These are phyloP conservation scores for Eulithis testata DNA, from an alignment of 2,888 invertebrate genomes.

Conservation along the genomic window DNA sequence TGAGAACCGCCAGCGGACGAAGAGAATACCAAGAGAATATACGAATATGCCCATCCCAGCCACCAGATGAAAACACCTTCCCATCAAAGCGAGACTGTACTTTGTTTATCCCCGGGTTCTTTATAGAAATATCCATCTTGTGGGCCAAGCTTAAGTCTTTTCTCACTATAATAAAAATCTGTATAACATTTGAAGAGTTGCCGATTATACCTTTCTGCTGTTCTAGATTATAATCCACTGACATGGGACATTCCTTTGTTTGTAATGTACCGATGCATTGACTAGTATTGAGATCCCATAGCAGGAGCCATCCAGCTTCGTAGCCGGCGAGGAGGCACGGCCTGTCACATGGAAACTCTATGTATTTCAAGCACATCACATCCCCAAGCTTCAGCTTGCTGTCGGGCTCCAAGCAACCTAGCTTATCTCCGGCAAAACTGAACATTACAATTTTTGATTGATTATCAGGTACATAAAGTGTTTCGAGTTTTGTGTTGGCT, in stretches of 20 bases:
- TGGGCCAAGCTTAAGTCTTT: slow-evolving; percentile 83
- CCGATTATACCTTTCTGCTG: slow-evolving; percentile 88
- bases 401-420: slow-evolving; percentile 69
- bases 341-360: slow-evolving; percentile 77
- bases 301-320: slow-evolving; percentile 88
- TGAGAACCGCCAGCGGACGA: slow-evolving; percentile 88
- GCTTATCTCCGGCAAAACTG: slow-evolving; percentile 77
- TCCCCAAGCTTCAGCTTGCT: slow-evolving; percentile 81
- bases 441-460: slow-evolving; percentile 82
- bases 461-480: slow-evolving; percentile 87
- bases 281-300: slow-evolving; percentile 88
- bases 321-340: slow-evolving; percentile 87
- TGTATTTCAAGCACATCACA: slow-evolving; percentile 86
- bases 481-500: slow-evolving; percentile 84
- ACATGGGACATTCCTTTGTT: slow-evolving; percentile 87
- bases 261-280: slow-evolving; percentile 83
- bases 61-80: slow-evolving; percentile 89
- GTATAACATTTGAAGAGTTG: slow-evolving; percentile 85
- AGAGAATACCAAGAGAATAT: slow-evolving; percentile 92
- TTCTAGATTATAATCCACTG: slow-evolving; percentile 88
- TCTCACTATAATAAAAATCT: slow-evolving; percentile 85
- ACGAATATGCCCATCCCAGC: slow-evolving; percentile 91
- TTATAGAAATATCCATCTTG: slow-evolving; percentile 86
- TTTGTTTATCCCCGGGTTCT: slow-evolving; percentile 89
- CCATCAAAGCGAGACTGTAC: slow-evolving; percentile 88